Evolutionary conservation across 2,113 vertebrate species (phyloP).

Genomic region (Cyanoramphus novaezelandiae): DNA sequence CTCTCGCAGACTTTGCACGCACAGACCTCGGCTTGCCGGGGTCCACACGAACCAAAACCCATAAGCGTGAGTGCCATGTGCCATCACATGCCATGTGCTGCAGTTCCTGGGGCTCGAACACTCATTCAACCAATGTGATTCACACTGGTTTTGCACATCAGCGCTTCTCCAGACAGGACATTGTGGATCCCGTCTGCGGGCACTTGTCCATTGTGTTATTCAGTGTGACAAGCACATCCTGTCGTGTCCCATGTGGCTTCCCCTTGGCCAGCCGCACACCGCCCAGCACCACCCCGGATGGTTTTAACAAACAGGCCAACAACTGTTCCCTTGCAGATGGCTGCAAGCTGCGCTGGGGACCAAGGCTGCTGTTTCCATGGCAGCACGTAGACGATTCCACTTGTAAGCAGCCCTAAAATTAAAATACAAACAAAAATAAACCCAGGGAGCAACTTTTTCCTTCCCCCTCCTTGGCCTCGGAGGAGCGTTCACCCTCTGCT

Average conservation of each 20-base stretch:
- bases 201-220: background rate
- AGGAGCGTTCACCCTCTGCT: background rate
- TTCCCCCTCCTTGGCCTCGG: background rate
- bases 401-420: background rate
- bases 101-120: background rate
- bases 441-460: background rate
- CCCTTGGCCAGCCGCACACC: background rate
- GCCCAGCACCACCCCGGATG: accelerated
- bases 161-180: background rate
- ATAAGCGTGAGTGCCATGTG: accelerated
- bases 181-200: accelerated
- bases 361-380: slow-evolving; percentile 42
- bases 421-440: slow-evolving; percentile 2
- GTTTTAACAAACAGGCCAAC: background rate
- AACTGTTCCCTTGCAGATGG: background rate
- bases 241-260: background rate
- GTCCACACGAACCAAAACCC: accelerated
- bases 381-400: background rate
- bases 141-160: background rate
- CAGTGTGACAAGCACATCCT: background rate
- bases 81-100: background rate
- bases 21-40: background rate
- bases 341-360: background rate
- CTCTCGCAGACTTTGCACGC: background rate
- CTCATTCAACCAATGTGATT: background rate